These are phyloP conservation scores for Drosophila grimshawi DNA, from an alignment of 1,140 invertebrate species.

Conservation along the genomic window DNA sequence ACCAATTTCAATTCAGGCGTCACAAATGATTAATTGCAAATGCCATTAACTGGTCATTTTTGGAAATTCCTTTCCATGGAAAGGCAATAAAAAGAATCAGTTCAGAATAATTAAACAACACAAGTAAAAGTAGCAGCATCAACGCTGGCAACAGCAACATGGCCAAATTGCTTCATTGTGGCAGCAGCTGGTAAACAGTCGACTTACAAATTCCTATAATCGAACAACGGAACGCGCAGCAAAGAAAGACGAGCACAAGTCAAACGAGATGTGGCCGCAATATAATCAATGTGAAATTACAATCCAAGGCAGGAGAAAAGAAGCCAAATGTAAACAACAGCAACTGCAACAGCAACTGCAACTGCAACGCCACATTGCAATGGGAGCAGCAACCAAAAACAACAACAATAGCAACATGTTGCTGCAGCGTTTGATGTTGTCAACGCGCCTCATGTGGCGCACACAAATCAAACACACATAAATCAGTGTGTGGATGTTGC, in stretches of 20 bases:
- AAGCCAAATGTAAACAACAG: conserved; percentile 44
- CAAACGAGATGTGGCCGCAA: conserved; percentile 43
- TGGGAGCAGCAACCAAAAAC: conserved; percentile 14
- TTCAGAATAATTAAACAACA: conserved; percentile 31
- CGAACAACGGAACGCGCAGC: conserved; percentile 4
- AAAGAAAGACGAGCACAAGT: conserved; percentile 37
- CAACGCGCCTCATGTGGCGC: conserved; percentile 25
- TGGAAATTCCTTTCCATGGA: not conserved
- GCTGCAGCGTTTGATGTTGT: conserved; percentile 36
- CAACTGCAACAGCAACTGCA: conserved; percentile 10
- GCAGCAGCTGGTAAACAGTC: conserved; percentile 45
- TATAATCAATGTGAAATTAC: conserved; percentile 54
- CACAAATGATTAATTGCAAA: conserved; percentile 31
- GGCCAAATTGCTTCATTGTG: conserved; percentile 54
- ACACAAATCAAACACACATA: conserved; percentile 23
- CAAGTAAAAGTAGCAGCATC: conserved; percentile 6
- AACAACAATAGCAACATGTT: conserved; percentile 45
- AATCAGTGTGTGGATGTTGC: conserved; percentile 22
- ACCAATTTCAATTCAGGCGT: conserved; percentile 12
- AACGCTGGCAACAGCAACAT: conserved; percentile 8
- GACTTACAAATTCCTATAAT: conserved; percentile 43
- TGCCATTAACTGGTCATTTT: not conserved
- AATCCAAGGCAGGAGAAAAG: conserved; percentile 7
- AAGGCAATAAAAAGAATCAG: conserved; percentile 18
- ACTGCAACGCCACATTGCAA: conserved; percentile 12